Evolutionary conservation across 2,888 invertebrate genomes (phyloP), one percentile per base, ranked within the genome.

Genomic region (Leptinotarsa haldemani): DNA sequence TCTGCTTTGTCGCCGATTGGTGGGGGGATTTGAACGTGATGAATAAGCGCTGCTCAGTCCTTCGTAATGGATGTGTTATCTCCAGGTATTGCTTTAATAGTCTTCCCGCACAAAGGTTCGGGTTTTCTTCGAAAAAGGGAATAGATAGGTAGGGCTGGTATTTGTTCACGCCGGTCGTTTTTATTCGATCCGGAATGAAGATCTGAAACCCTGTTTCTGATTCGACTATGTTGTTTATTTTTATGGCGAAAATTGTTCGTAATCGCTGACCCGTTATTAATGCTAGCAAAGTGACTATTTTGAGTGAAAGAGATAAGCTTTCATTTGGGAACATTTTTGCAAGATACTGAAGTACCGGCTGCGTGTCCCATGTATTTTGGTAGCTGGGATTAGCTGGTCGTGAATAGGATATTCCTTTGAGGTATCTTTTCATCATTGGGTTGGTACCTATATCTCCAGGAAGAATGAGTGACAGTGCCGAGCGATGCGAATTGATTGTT

Each of bases 351-450:
- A 77, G 58, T 7, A 79, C 78, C 13, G 65, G 22, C 20, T 40
- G 22, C 16, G 82, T 81, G 64, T 85, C 80, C 83, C 84, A 84
- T 1, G 74, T 83, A 12, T 18, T 16, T 53, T 82, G 73, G 73
- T 84, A 80, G 72, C 71, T 78, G 7, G 79, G 78, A 72, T 61
- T 75, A 22, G 65, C 20, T 30, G 30, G 30, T 30, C 30, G 7
- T 30, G 9, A 30, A 30, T 30, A 30, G 81, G 65, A 69, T 0
- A 80, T 69, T 2, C 78, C 79, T 61, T 72, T 80, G n/a, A 82
- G 70, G 68, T 78, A 82, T 13, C 81, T 56, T 72, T 77, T 77
- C n/a, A 80, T 63, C 48, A 64, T 58, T 1, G 71, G 69, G 20
- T 80, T 65, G 48, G 75, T 61, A 22, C 75, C 77, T 18, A 80